Base-by-base conservation (phyloP, 2,888 invertebrate species). In the Thereva nobilitata region DNA sequence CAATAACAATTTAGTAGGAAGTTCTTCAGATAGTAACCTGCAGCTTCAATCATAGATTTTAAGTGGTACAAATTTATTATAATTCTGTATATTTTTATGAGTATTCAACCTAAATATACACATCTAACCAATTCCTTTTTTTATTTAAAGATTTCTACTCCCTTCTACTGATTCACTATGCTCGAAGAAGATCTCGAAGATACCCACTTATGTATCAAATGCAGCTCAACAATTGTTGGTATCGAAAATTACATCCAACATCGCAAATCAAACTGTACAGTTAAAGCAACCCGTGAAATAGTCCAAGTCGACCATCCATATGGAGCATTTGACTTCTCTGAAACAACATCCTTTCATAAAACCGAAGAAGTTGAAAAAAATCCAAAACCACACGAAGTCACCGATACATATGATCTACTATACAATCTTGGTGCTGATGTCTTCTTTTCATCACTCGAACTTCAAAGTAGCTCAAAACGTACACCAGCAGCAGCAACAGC, bases 191-290 rank as follows among this genome's bases (percentile, higher is more conserved):
- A 89, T 66, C 89, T 93, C 56, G 91, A 92, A 64, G 93, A 95
- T 80, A 89, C 86, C 4, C 95, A 96, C 76, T 86, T 92, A 70
- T 96, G 95, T 80, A 88, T 95, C 74, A 92, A 91, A 76, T 96
- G 95, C 81, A 90, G 91, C 73, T 78, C 84, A 12, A 93, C 94
- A 3, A 89, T 95, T 68, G 81, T 87, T 44, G 95, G 95, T 0
- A 83, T 96, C n/a, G 89, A 91, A 49, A 91, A 90, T 77, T 96
- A 96, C 77, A 87, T 96, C 37, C 85, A 85, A 45, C 95, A 96
- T 76, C 86, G 94, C 50, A 92, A 92, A 76, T 82, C 85, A 41
- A 85, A 86, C 71, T 93, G 93, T 73, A 44, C 45, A 2, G 65
- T 83, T 37, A 83, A 84, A 77, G 52, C 63, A 3, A 53, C 45